Evolutionary conservation across 2,113 vertebrate genomes (phyloP).

Genomic region (Crotalus tigris): DNA sequence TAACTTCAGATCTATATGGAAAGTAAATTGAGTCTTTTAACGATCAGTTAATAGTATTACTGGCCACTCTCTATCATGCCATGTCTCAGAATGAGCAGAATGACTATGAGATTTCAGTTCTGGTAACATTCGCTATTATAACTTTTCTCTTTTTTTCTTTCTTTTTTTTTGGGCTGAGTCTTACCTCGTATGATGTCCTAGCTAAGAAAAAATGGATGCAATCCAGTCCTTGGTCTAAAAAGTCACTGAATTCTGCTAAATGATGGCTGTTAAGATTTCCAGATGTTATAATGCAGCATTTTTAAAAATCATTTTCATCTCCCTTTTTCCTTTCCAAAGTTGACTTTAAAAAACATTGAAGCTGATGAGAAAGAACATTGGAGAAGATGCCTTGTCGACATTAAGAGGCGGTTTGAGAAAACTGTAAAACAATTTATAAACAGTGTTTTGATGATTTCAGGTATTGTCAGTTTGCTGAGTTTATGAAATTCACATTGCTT

Average conservation of each 20-base stretch:
- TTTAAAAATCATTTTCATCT: not conserved
- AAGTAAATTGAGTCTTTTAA: not conserved
- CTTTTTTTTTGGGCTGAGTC: not conserved
- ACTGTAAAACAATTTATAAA: constrained; percentile 55
- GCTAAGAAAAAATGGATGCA: not conserved
- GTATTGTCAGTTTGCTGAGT: constrained; percentile 30
- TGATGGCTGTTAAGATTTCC: not conserved
- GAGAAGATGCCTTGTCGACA: constrained; percentile 37
- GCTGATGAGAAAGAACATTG: constrained; percentile 16
- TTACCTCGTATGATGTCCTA: not conserved
- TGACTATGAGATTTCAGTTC: not conserved
- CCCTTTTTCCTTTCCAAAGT: constrained; percentile 15
- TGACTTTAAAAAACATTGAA: not conserved
- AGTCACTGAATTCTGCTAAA: not conserved
- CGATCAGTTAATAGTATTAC: not conserved
- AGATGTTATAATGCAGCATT: not conserved
- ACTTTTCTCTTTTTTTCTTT: not conserved
- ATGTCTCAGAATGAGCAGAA: not conserved
- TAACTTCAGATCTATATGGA: not conserved
- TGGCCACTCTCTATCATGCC: not conserved
- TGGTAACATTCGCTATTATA: not conserved
- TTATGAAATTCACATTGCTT: not conserved
- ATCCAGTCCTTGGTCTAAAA: not conserved
- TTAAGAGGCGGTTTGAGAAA: constrained; percentile 60
- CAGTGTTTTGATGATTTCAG: constrained; percentile 53